Conservation (phyloP, 2,888 invertebrate genomes). For the Eurytoma californica region DNA sequence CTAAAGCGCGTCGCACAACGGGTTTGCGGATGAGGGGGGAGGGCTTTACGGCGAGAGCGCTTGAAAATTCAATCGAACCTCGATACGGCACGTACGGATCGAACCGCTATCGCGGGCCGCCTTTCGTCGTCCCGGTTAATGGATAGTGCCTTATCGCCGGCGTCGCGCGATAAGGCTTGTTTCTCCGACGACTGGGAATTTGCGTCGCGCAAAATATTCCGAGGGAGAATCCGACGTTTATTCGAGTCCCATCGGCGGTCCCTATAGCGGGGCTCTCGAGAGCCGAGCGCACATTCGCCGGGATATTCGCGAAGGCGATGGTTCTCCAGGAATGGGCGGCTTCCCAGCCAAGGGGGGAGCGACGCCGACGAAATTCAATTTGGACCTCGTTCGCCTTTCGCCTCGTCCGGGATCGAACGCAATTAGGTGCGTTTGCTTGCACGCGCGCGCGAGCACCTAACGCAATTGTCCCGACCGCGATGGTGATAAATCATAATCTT, state of each 20-base stretch:
- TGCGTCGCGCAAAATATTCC: not conserved
- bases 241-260: too few relatives aligned
- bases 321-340: too few relatives aligned
- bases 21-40: too few relatives aligned
- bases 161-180: too few relatives aligned
- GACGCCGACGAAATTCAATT: conserved; percentile 4
- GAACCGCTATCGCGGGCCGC: not conserved
- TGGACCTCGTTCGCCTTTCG: not conserved
- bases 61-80: conserved; percentile 18
- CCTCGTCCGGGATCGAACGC: not conserved
- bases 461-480: conserved; percentile 18
- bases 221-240: too few relatives aligned
- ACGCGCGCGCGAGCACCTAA: not conserved
- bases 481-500: conserved; percentile 41
- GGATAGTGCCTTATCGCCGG: not conserved
- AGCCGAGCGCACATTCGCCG: too few relatives aligned
- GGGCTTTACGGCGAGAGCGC: not conserved
- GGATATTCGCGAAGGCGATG: too few relatives aligned
- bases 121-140: not conserved
- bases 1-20: too few relatives aligned
- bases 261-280: too few relatives aligned
- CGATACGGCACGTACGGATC: not conserved
- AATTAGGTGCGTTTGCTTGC: conserved; percentile 12
- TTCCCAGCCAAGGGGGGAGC: too few relatives aligned
- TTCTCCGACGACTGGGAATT: too few relatives aligned